Conservation (phyloP, 2,888 invertebrate species). For the Stenotaenia linearis region DNA sequence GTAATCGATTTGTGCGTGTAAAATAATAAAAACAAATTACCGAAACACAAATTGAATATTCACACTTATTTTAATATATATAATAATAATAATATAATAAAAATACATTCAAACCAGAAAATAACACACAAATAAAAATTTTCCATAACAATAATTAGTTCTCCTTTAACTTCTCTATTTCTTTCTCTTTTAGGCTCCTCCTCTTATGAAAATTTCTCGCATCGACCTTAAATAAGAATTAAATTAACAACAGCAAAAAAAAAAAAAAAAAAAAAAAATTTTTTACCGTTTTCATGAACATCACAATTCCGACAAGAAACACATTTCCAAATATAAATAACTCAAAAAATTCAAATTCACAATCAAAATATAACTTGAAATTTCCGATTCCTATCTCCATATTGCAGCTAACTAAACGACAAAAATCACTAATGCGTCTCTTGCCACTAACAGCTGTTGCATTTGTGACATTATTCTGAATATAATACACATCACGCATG, state of each 20-base stretch:
- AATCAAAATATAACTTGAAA: not conserved
- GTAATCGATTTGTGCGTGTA: no score
- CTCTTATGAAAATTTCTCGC: not conserved
- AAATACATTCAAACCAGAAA: no score
- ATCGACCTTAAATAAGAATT: not conserved
- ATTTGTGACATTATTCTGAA: no score
- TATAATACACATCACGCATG: no score
- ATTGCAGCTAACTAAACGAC: no score
- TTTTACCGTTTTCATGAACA: not conserved
- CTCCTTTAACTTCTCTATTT: not conserved
- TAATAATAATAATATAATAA: no score
- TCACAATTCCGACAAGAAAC: not conserved
- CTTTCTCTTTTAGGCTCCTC: not conserved
- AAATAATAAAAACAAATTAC: no score
- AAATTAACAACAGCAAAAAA: not conserved
- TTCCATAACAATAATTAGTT: not conserved
- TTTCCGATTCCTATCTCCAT: no score
- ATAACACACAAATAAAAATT: not conserved
- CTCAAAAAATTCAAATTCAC: not conserved
- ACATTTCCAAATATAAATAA: not conserved
- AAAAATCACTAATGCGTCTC: no score
- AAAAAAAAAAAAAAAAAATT: not conserved
- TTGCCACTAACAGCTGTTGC: no score
- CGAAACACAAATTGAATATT: no score
- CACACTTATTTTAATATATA: no score